A percentile compares a stretch with the other conserved stretches of the same genome.
Evolutionary conservation across 2,113 vertebrate species (phyloP).

Genomic region (Entelurus aequoreus): DNA sequence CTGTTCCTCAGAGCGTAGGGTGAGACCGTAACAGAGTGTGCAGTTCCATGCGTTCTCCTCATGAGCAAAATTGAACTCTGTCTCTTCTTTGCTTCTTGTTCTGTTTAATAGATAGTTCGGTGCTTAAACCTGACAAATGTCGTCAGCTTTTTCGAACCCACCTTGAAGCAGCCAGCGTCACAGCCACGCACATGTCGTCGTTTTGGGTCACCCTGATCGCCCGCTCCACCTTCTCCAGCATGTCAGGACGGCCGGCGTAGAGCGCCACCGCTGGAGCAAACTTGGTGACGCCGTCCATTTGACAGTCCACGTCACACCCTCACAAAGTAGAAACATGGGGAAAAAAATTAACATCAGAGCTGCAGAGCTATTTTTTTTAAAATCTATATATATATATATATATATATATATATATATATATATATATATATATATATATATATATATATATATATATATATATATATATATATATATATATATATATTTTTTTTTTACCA

Average conservation of each 20-base stretch:
- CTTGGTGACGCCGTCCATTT: slow-evolving; percentile 65
- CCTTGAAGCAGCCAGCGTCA: slow-evolving; percentile 64
- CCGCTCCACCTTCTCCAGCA: slow-evolving; percentile 62
- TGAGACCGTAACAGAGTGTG: too few relatives aligned
- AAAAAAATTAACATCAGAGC: neutral
- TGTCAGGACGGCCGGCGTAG: slow-evolving; percentile 55
- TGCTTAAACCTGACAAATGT: too few relatives aligned
- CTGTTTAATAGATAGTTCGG: too few relatives aligned
- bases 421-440: neutral
- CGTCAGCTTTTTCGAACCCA: neutral
- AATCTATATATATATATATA: too few relatives aligned
- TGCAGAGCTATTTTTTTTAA: too few relatives aligned
- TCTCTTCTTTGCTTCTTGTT: too few relatives aligned
- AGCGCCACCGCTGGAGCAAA: slow-evolving; percentile 61
- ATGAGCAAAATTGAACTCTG: too few relatives aligned
- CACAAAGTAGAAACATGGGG: slow-evolving; percentile 2
- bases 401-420: neutral
- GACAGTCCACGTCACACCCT: slow-evolving; percentile 59
- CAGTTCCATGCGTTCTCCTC: too few relatives aligned
- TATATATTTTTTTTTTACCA: slow-evolving; percentile 34
- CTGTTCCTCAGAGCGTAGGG: too few relatives aligned
- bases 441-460: too few relatives aligned
- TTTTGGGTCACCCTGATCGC: slow-evolving; percentile 60
- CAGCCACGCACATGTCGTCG: slow-evolving; percentile 57
- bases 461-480: too few relatives aligned